A percentile compares a stretch with the other conserved stretches of the same genome.
Conservation (phyloP, 2,888 invertebrate species). For the Drosophila neutralis region DNA sequence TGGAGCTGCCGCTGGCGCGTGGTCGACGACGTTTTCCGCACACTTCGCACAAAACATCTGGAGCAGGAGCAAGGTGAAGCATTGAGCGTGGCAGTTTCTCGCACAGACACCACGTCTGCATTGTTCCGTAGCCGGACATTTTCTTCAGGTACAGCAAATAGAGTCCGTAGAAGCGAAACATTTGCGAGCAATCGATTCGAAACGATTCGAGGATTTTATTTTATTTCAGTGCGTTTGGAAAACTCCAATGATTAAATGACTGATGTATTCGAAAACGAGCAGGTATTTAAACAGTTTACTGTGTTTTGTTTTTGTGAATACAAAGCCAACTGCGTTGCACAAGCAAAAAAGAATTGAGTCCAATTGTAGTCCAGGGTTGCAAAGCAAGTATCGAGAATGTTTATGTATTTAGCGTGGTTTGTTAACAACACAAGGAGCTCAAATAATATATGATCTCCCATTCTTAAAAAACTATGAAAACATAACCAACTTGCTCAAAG, state of each 20-base stretch:
- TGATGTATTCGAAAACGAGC: not conserved
- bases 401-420: not conserved
- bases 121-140: slow-evolving; percentile 36
- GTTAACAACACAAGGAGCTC: no score
- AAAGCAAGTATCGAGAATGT: not conserved
- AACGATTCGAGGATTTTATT: not conserved
- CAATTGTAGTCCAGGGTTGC: not conserved
- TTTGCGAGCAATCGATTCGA: slow-evolving; percentile 17
- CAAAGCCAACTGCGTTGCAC: not conserved
- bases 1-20: slow-evolving; percentile 23
- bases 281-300: not conserved
- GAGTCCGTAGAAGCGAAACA: slow-evolving; percentile 71
- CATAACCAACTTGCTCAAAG: not conserved
- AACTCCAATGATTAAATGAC: slow-evolving; percentile 19
- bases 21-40: slow-evolving; percentile 56
- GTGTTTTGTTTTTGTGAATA: not conserved
- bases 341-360: not conserved
- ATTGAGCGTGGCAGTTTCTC: slow-evolving; percentile 63
- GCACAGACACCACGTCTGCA: slow-evolving; percentile 55
- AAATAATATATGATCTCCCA: not conserved
- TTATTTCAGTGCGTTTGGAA: slow-evolving; percentile 9
- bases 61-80: slow-evolving; percentile 37
- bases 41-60: slow-evolving; percentile 41
- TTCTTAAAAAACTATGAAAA: not conserved
- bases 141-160: slow-evolving; percentile 59